A percentile compares a stretch with the other conserved stretches of the same genome.
These are phyloP conservation scores for Rotaria magnacalcarata DNA, from an alignment of 2,888 invertebrate genomes.

Conservation along the genomic window DNA sequence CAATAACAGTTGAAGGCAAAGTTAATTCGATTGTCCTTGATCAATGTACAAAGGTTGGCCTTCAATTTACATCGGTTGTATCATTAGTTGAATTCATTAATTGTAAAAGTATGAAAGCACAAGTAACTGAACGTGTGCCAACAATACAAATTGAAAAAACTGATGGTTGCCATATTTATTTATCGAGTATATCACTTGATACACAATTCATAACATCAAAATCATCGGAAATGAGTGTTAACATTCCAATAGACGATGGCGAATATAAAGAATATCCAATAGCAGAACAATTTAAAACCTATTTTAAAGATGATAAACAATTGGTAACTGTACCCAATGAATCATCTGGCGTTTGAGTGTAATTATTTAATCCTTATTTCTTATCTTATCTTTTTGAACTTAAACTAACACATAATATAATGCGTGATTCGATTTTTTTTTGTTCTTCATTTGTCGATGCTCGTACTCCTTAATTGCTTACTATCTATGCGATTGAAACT, in stretches of 20 bases:
- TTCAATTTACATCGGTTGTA: constrained; percentile 42
- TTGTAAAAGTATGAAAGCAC: constrained; percentile 95
- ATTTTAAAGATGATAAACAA: not conserved
- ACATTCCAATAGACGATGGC: constrained; percentile 77
- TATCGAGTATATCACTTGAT: constrained; percentile 77
- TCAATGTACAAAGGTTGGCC: constrained; percentile 49
- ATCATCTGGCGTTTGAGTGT: not conserved
- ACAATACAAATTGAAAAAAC: constrained; percentile 97
- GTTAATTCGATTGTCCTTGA: constrained; percentile 84
- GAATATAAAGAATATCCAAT: constrained; percentile 77
- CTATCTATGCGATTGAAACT: not conserved
- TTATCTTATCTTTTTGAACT: not conserved
- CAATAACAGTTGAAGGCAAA: constrained; percentile 72
- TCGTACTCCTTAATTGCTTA: not conserved
- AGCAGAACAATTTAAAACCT: constrained; percentile 87
- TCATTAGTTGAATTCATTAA: constrained; percentile 83
- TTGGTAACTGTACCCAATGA: not conserved
- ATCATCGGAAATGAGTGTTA: constrained; percentile 96
- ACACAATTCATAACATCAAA: constrained; percentile 92
- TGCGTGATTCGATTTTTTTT: not conserved
- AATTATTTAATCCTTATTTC: not conserved
- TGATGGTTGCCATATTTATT: constrained; percentile 95
- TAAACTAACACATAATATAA: not conserved
- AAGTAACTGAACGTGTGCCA: constrained; percentile 85
- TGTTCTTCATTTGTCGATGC: not conserved